phyloP scores from a whole-genome alignment of 2,888 invertebrate species.

The Sycophila texana region DNA sequence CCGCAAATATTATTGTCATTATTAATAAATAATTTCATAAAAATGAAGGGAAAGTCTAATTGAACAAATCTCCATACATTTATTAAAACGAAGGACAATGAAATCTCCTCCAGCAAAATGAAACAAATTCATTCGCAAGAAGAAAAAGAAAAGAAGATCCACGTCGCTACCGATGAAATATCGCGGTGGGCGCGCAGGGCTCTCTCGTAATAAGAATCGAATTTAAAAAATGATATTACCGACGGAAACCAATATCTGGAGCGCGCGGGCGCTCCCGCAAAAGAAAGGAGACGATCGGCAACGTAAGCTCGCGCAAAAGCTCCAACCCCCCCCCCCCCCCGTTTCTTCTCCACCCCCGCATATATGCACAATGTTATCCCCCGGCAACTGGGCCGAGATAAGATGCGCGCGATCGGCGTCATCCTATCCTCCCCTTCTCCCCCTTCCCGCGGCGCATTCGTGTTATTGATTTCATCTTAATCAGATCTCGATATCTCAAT shows the following conservation, averaged over 20 bases:
- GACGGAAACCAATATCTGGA: slow-evolving; percentile 43
- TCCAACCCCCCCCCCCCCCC: background rate
- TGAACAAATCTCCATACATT: too few relatives aligned
- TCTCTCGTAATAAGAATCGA: slow-evolving; percentile 45
- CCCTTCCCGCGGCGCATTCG: slow-evolving; percentile 52
- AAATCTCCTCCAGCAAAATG: too few relatives aligned
- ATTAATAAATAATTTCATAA: too few relatives aligned
- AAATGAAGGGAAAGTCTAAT: too few relatives aligned
- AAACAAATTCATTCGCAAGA: too few relatives aligned
- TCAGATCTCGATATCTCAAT: slow-evolving; percentile 76
- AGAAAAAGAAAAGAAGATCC: background rate
- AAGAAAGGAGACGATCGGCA: slow-evolving; percentile 28
- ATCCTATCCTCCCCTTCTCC: background rate
- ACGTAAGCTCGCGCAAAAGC: slow-evolving; percentile 25
- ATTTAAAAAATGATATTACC: slow-evolving; percentile 53
- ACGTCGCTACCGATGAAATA: background rate
- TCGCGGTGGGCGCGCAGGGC: slow-evolving; percentile 7
- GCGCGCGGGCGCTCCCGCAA: background rate
- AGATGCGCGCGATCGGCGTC: slow-evolving; percentile 16
- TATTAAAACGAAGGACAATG: too few relatives aligned
- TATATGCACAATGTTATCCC: slow-evolving; percentile 29
- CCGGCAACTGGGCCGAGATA: slow-evolving; percentile 35
- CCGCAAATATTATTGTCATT: too few relatives aligned
- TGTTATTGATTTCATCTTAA: slow-evolving; percentile 75
- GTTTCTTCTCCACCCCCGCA: background rate